A percentile compares a stretch with the other conserved stretches of the same genome.
Evolutionary conservation across 2,888 invertebrate genomes (phyloP).

Genomic region (Lampropteryx suffumata): DNA sequence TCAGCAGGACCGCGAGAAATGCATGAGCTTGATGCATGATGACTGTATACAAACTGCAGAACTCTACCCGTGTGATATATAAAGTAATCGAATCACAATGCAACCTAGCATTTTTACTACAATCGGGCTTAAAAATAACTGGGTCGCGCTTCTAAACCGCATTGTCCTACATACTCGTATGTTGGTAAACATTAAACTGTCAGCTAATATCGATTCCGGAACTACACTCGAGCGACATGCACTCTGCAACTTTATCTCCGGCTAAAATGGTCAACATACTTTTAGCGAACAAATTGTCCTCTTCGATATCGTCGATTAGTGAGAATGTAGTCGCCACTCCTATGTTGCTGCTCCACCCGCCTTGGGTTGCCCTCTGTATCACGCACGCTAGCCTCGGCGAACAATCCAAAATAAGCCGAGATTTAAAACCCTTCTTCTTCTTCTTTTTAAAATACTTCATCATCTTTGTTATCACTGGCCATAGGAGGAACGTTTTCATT

Average conservation of each 20-base stretch:
- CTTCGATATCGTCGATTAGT: constrained; percentile 68
- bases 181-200: constrained; percentile 58
- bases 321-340: constrained; percentile 71
- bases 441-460: constrained; percentile 73
- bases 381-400: constrained; percentile 71
- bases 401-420: constrained; percentile 67
- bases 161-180: constrained; percentile 54
- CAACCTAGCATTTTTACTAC: constrained; percentile 50
- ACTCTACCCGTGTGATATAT: constrained; percentile 27
- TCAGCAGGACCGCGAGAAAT: constrained; percentile 41
- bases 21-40: constrained; percentile 49
- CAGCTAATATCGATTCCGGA: constrained; percentile 76
- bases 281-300: constrained; percentile 66
- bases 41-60: constrained; percentile 35
- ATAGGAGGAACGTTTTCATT: constrained; percentile 67
- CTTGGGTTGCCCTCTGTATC: constrained; percentile 57
- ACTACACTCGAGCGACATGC: constrained; percentile 75
- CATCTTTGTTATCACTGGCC: constrained; percentile 75
- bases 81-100: constrained; percentile 44
- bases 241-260: constrained; percentile 72
- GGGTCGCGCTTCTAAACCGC: constrained; percentile 47
- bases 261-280: constrained; percentile 68
- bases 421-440: constrained; percentile 64
- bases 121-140: constrained; percentile 42
- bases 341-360: constrained; percentile 64